Conservation (phyloP, 2,797 vertebrate species). For the Aeoliscus strigatus region DNA sequence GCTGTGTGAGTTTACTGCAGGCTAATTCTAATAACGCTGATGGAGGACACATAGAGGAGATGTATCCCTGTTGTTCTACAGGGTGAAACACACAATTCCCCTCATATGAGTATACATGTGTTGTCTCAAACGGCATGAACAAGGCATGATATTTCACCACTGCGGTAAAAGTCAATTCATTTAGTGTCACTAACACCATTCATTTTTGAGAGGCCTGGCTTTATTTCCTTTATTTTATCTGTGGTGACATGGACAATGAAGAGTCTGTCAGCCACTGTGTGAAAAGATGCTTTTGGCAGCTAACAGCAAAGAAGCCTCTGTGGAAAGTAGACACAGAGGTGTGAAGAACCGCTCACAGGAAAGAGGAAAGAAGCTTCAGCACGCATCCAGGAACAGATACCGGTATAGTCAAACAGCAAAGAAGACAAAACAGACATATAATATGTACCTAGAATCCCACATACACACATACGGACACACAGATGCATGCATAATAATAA, state of each 20-base stretch:
- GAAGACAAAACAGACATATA: slow-evolving; percentile 46
- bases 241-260: slow-evolving; percentile 47
- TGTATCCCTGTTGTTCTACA: slow-evolving; percentile 26
- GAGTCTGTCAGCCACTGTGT: slow-evolving; percentile 53
- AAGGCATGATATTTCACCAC: slow-evolving; percentile 28
- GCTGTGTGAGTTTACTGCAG: slow-evolving; percentile 39
- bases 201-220: slow-evolving; percentile 46
- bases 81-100: slow-evolving; percentile 34
- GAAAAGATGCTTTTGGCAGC: slow-evolving; percentile 62
- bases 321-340: slow-evolving; percentile 59
- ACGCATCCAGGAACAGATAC: slow-evolving; percentile 49
- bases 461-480: slow-evolving; percentile 14
- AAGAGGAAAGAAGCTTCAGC: slow-evolving; percentile 48
- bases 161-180: slow-evolving; percentile 35
- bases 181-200: slow-evolving; percentile 42
- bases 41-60: slow-evolving; percentile 30
- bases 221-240: slow-evolving; percentile 57
- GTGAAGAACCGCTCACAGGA: slow-evolving; percentile 56
- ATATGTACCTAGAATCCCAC: slow-evolving; percentile 46
- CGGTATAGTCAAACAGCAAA: slow-evolving; percentile 44
- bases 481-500: slow-evolving; percentile 43
- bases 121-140: too few relatives aligned
- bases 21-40: slow-evolving; percentile 30
- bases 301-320: slow-evolving; percentile 52
- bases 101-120: too few relatives aligned